Evolutionary conservation across 2,888 invertebrate species (phyloP).

Genomic region (Vanessa cardui): DNA sequence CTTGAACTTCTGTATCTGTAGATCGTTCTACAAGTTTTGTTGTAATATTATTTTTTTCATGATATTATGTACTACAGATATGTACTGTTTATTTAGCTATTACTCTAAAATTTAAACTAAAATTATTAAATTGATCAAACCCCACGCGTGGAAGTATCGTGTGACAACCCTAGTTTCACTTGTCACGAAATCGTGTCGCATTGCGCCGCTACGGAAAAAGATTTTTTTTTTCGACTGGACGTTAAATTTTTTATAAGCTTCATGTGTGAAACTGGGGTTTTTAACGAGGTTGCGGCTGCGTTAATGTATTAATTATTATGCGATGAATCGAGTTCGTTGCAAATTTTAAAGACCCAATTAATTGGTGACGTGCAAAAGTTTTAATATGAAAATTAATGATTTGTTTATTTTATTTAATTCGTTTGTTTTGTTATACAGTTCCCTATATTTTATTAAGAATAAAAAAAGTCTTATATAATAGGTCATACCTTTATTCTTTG

Average conservation of each 20-base stretch:
- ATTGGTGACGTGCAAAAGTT: conserved; percentile 5
- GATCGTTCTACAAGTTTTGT: too few relatives aligned
- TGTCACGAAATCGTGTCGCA: conserved; percentile 31
- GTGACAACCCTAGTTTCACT: conserved; percentile 15
- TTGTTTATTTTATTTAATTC: not conserved
- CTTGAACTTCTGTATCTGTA: too few relatives aligned
- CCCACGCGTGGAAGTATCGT: not conserved
- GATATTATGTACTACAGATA: too few relatives aligned
- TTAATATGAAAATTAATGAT: conserved; percentile 15
- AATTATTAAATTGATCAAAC: too few relatives aligned
- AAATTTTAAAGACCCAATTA: conserved; percentile 28
- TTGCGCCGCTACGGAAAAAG: conserved; percentile 28
- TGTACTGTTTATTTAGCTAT: too few relatives aligned
- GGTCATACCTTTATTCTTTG: too few relatives aligned
- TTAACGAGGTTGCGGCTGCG: conserved; percentile 40
- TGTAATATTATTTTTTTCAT: too few relatives aligned
- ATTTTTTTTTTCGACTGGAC: conserved; percentile 38
- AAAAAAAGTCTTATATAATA: too few relatives aligned
- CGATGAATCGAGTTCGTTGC: conserved; percentile 23
- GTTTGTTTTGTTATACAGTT: not conserved
- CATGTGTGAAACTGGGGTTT: conserved; percentile 41
- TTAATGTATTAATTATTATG: conserved; percentile 31
- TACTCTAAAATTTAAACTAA: too few relatives aligned
- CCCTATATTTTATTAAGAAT: too few relatives aligned
- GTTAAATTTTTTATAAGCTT: conserved; percentile 45